Percentiles rank a stretch among this genome's conserved stretches.
Conservation (phyloP, 1,140 invertebrate species). For the Heliconius hermathena region DNA sequence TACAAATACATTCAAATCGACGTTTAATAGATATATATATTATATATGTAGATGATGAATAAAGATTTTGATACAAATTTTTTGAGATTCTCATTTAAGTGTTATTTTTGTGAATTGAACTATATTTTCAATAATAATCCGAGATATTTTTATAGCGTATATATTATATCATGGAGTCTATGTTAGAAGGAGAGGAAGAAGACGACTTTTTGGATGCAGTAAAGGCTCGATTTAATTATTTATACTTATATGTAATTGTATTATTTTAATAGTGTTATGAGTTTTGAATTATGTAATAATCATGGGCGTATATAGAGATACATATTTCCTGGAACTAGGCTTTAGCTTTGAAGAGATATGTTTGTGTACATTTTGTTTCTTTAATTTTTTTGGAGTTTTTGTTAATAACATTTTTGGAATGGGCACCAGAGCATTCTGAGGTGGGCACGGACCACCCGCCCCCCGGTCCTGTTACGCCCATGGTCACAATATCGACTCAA, state of each 20-base stretch:
- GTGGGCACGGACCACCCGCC: too few relatives aligned
- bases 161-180: conserved; percentile 11
- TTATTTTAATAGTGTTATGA: not conserved
- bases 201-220: not conserved
- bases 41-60: conserved; percentile 13
- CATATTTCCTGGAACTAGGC: too few relatives aligned
- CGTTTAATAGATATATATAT: not conserved
- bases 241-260: too few relatives aligned
- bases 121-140: conserved; percentile 7
- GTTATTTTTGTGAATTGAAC: conserved; percentile 6
- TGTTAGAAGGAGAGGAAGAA: not conserved
- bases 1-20: conserved; percentile 20
- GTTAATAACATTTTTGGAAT: too few relatives aligned
- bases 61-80: conserved; percentile 24
- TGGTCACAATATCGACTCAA: conserved; percentile 22
- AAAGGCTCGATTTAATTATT: not conserved
- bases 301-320: too few relatives aligned
- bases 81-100: conserved; percentile 11
- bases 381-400: too few relatives aligned
- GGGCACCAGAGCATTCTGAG: too few relatives aligned
- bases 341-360: too few relatives aligned
- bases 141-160: conserved; percentile 21
- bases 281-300: not conserved
- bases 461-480: too few relatives aligned
- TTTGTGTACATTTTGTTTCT: too few relatives aligned